These are phyloP conservation scores for Asteroscopus sphinx DNA, from an alignment of 2,888 invertebrate species.

Conservation along the genomic window DNA sequence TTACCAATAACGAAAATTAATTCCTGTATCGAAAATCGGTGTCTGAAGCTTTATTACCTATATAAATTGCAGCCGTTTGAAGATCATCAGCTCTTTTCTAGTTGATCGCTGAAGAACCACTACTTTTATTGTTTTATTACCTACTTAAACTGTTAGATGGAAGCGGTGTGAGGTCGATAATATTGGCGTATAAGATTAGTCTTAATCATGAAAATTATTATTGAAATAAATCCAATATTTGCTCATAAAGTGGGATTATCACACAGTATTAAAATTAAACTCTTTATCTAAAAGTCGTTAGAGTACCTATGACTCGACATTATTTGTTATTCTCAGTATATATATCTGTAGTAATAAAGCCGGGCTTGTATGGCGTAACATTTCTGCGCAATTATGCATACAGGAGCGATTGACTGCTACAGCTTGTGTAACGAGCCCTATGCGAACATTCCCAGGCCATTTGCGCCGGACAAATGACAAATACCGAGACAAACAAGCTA, in stretches of 20 bases:
- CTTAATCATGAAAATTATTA: neutral
- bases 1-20: too few species aligned
- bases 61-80: too few species aligned
- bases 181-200: neutral
- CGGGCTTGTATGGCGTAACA: constrained; percentile 27
- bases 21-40: too few species aligned
- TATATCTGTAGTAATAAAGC: constrained; percentile 37
- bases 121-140: too few species aligned
- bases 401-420: constrained; percentile 32
- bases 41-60: too few species aligned
- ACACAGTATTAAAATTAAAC: constrained; percentile 6
- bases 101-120: too few species aligned
- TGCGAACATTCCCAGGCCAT: constrained; percentile 45
- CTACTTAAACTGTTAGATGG: too few species aligned
- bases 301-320: constrained; percentile 19
- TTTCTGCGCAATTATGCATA: constrained; percentile 51
- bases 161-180: too few species aligned
- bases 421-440: constrained; percentile 42
- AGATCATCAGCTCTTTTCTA: too few species aligned
- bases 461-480: constrained; percentile 62
- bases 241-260: neutral
- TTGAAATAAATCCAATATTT: neutral
- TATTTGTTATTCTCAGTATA: constrained; percentile 12
- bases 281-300: constrained; percentile 17
- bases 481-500: constrained; percentile 68